Evolutionary conservation across 2,888 invertebrate species (phyloP).

Genomic region (Scotopteryx bipunctaria): DNA sequence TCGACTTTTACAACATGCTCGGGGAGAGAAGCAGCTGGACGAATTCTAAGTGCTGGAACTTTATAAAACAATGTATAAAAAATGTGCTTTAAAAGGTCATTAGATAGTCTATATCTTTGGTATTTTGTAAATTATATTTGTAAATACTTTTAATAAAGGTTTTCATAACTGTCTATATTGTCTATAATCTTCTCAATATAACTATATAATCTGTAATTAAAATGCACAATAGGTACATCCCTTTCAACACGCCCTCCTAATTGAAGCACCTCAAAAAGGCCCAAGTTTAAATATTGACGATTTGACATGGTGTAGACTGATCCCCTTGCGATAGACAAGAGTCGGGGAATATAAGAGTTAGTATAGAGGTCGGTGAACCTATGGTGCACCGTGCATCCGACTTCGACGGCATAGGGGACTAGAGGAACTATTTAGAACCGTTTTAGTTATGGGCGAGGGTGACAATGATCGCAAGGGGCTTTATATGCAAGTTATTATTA

Average conservation of each 20-base stretch:
- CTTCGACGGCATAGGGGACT: conserved; percentile 44
- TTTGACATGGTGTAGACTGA: conserved; percentile 41
- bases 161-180: no score
- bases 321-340: conserved; percentile 22
- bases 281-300: conserved; percentile 49
- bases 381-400: conserved; percentile 47
- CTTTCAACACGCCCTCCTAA: conserved; percentile 22
- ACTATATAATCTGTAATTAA: background rate
- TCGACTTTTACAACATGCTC: no score
- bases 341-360: conserved; percentile 15
- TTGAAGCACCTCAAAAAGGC: conserved; percentile 31
- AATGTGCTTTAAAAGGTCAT: no score
- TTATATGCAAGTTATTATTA: background rate
- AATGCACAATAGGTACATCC: background rate
- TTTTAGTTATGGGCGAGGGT: conserved; percentile 41
- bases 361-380: conserved; percentile 49
- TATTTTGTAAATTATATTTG: background rate
- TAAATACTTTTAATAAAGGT: no score
- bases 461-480: conserved; percentile 18
- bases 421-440: conserved; percentile 45
- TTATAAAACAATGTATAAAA: no score
- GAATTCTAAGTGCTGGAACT: no score
- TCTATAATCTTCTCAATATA: no score
- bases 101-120: no score
- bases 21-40: no score